Conservation (phyloP, 2,113 vertebrate genomes). For the Elaphurus davidianus region DNA sequence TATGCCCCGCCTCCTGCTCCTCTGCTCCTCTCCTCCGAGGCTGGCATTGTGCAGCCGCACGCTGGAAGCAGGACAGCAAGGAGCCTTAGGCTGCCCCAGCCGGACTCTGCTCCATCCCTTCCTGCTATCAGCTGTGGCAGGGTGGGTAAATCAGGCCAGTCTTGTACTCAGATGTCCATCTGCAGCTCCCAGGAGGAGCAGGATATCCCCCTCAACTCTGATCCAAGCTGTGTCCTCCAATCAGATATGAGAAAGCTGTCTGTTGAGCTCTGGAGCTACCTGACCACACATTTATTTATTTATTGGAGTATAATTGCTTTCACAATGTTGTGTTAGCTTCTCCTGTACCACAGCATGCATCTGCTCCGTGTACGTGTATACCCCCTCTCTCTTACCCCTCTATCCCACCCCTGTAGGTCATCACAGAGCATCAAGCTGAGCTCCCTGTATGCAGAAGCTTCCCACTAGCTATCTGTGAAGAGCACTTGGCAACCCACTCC, state of each 20-base stretch:
- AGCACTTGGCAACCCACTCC: background rate
- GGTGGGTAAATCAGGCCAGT: background rate
- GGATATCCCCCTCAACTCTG: background rate
- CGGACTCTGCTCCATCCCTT: background rate
- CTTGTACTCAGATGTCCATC: background rate
- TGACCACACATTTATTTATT: background rate
- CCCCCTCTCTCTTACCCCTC: background rate
- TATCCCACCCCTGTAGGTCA: background rate
- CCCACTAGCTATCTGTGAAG: background rate
- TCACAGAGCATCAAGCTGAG: background rate
- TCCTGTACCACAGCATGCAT: background rate
- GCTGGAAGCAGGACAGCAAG: background rate
- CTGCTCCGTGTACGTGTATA: background rate
- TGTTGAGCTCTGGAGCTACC: background rate
- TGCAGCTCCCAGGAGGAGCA: background rate
- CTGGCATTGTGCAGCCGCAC: rapidly evolving
- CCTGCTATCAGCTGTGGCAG: background rate
- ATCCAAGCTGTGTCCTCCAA: background rate
- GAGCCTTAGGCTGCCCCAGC: background rate
- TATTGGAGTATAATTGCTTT: background rate
- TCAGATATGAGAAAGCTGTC: background rate
- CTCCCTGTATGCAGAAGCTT: background rate
- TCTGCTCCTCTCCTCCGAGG: background rate
- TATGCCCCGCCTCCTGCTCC: background rate
- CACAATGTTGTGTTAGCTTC: background rate